Percentiles rank a stretch among this genome's conserved stretches.
Conservation (phyloP, 2,797 vertebrate genomes). For the Streptopelia turtur region DNA sequence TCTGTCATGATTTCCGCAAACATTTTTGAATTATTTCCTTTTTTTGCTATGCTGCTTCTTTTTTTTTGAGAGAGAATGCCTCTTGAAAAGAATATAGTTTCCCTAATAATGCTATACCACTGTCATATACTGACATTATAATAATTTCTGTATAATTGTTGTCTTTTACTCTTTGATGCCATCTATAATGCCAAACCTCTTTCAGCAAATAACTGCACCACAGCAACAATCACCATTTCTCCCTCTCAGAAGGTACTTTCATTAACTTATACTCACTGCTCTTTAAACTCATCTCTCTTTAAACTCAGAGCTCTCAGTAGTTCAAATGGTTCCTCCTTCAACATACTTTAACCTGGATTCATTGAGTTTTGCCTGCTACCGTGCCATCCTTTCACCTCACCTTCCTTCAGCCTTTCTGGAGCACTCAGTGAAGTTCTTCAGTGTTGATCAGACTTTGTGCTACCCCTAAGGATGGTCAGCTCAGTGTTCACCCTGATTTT, state of each 20-base stretch:
- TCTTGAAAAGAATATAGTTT: not conserved
- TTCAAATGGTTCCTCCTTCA: slow-evolving; percentile 14
- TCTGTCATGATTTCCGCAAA: not conserved
- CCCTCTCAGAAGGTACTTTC: slow-evolving; percentile 13
- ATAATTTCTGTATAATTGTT: not conserved
- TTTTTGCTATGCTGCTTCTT: not conserved
- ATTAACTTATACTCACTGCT: slow-evolving; percentile 2
- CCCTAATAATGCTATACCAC: not conserved
- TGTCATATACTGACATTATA: not conserved
- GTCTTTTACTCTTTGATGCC: slow-evolving; percentile 22
- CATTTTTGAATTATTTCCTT: not conserved
- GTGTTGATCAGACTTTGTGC: not conserved
- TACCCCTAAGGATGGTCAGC: not conserved
- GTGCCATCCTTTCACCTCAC: not conserved
- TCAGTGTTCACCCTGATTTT: not conserved
- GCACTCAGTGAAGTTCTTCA: not conserved
- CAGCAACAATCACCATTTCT: not conserved
- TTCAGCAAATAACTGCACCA: not conserved
- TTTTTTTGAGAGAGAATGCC: not conserved
- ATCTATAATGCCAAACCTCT: not conserved
- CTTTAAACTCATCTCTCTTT: not conserved
- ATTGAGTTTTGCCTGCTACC: not conserved
- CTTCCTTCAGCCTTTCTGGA: not conserved
- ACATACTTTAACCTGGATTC: not conserved
- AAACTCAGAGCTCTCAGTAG: not conserved